Base-by-base conservation (phyloP, 2,797 vertebrate genomes). In the Melanotaenia boesemani region DNA sequence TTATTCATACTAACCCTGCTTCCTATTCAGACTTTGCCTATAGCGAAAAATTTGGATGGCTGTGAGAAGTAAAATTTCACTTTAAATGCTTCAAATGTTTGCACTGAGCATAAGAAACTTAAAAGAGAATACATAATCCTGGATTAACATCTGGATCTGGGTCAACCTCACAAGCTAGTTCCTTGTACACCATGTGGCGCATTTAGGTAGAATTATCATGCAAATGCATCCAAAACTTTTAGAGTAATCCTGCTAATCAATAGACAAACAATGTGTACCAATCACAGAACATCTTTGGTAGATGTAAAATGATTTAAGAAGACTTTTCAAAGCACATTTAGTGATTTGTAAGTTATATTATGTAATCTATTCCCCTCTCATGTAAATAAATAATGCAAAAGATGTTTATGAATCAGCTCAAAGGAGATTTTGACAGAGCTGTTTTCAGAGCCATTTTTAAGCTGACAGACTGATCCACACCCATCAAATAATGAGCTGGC, bases 1-100 rank as follows among this genome's bases (percentile, higher is more conserved):
- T 86, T 77, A 26, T 81, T 88, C 77, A 50, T 60, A 76, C 80
- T 89, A 89, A 88, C 77, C 52, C 44, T 55, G 72, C 77, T 87
- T 20, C 71, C 82, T 63, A 65, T 86, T 82, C 48, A 65, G 65
- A 80, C 46, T 22, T 0, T 54, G 3, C 5, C 6, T 73, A 48
- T 22, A 59, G 60, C 10, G 55, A 68, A 72, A 57, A 60, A 60
- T 77, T 62, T 70, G 18, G 46, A 48, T 48, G 46, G 46, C 8
- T 74, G 11, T 36, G 5, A 2, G 28, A 13, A 1, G 2, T 48
- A n/a, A 48, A 48, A n/a, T 48, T 48, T n/a, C 15, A n/a, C 2
- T 28, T 63, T 8, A 0, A 6, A 28, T 7, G 2, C 26, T 36
- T 22, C 2, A 2, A 18, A n/a, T 46, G 50, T 24, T 26, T 54